Conservation (phyloP, 1,140 invertebrate genomes). For the Drosophila sulfurigaster region DNA sequence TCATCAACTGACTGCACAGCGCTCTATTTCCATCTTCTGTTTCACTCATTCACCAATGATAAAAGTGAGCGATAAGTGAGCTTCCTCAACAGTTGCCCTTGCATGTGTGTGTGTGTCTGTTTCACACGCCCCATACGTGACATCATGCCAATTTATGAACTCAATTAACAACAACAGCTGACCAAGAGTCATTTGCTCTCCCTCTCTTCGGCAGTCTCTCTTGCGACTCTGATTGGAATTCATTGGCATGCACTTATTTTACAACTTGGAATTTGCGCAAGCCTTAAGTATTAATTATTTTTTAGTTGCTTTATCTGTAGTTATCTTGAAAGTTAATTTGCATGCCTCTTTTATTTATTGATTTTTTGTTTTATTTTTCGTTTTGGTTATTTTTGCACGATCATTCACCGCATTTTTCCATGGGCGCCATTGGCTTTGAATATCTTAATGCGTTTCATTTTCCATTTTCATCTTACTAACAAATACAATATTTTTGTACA, state of each 20-base stretch:
- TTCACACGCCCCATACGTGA: conserved; percentile 57
- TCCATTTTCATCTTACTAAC: conserved; percentile 76
- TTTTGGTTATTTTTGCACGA: conserved; percentile 33
- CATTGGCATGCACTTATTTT: background rate
- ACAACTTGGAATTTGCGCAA: background rate
- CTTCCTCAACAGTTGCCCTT: conserved; percentile 28
- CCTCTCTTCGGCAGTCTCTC: background rate
- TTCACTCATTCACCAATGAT: conserved; percentile 47
- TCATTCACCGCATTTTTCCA: conserved; percentile 48
- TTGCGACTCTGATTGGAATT: conserved; percentile 6
- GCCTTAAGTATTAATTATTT: background rate
- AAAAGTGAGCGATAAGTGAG: conserved; percentile 64
- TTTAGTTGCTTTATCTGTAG: background rate
- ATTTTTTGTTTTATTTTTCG: background rate
- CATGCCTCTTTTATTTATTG: conserved; percentile 22
- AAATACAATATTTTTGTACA: conserved; percentile 72
- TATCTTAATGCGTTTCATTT: conserved; percentile 49
- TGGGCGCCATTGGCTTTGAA: conserved; percentile 40
- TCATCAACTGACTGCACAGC: conserved; percentile 42
- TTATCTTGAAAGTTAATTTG: conserved; percentile 14
- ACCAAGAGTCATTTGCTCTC: background rate
- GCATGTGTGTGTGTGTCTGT: conserved; percentile 2
- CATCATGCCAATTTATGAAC: conserved; percentile 68
- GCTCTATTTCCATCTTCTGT: conserved; percentile 19
- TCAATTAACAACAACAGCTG: conserved; percentile 55